Percentiles rank a stretch among this genome's conserved stretches.
phyloP scores from a whole-genome alignment of 2,888 invertebrate species.

The Creontiades dilutus region DNA sequence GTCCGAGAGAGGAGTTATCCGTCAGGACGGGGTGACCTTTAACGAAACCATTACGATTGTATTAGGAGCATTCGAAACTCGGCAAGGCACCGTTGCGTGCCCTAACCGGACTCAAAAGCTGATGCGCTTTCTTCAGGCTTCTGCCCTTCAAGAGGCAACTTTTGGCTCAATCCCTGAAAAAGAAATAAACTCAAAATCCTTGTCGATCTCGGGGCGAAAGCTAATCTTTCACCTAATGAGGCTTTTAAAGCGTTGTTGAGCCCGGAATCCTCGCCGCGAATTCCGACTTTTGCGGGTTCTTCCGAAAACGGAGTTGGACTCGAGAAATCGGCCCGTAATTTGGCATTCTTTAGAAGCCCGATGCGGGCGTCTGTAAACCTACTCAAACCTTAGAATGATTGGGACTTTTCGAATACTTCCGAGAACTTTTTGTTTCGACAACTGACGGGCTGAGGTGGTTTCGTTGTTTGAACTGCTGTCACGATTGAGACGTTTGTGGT shows the following conservation, averaged over 20 bases:
- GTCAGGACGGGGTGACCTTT: slow-evolving; percentile 33
- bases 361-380: not conserved
- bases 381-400: not conserved
- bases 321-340: not conserved
- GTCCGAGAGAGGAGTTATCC: slow-evolving; percentile 32
- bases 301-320: slow-evolving; percentile 6
- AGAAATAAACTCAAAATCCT: not conserved
- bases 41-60: slow-evolving; percentile 39
- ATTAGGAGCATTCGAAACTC: slow-evolving; percentile 36
- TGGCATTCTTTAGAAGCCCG: not conserved
- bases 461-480: slow-evolving; percentile 13
- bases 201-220: not conserved
- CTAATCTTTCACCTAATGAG: slow-evolving; percentile 18
- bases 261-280: not conserved
- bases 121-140: not conserved
- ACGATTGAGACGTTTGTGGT: slow-evolving; percentile 29
- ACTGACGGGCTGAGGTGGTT: not conserved
- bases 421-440: not conserved
- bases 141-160: not conserved
- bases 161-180: not conserved
- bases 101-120: not conserved
- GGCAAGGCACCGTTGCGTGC: slow-evolving; percentile 35
- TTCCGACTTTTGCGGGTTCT: not conserved
- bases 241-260: not conserved
- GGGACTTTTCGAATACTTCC: not conserved